A percentile compares a stretch with the other conserved stretches of the same genome.
phyloP scores from a whole-genome alignment of 2,888 invertebrate genomes.

The Trachelus troglodyta region DNA sequence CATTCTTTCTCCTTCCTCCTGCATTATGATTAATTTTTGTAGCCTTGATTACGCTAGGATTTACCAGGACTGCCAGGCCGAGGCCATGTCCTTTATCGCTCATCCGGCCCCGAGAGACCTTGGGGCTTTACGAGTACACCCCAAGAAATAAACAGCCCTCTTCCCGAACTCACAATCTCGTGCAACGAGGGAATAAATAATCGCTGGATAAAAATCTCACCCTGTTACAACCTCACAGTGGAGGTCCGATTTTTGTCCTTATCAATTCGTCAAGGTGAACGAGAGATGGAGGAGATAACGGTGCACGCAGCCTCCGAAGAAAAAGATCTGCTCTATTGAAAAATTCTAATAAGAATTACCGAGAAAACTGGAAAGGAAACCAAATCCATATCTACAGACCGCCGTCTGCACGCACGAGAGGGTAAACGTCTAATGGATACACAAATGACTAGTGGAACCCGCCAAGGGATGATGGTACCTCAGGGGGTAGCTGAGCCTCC shows the following conservation, averaged over 20 bases:
- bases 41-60: slow-evolving; percentile 13
- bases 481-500: slow-evolving; percentile 12
- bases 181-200: not conserved
- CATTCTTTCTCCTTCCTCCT: slow-evolving; percentile 8
- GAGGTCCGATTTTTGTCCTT: not conserved
- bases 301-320: not conserved
- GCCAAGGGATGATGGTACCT: slow-evolving; percentile 6
- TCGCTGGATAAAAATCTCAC: not conserved
- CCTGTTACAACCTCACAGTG: not conserved
- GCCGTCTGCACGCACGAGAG: not conserved
- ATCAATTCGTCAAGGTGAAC: not conserved
- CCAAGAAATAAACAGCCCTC: not conserved
- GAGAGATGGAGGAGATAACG: not conserved
- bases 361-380: not conserved
- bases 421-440: slow-evolving; percentile 16
- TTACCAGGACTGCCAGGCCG: slow-evolving; percentile 5
- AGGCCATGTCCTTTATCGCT: slow-evolving; percentile 16
- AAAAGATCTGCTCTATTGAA: not conserved
- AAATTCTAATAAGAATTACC: not conserved
- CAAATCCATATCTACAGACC: not conserved
- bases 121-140: slow-evolving; percentile 5
- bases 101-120: slow-evolving; percentile 14
- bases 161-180: not conserved
- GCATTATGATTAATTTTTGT: slow-evolving; percentile 27
- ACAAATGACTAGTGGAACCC: slow-evolving; percentile 21